Evolutionary conservation across 2,113 vertebrate species (phyloP).

Genomic region (Benitochromis conjunctus): DNA sequence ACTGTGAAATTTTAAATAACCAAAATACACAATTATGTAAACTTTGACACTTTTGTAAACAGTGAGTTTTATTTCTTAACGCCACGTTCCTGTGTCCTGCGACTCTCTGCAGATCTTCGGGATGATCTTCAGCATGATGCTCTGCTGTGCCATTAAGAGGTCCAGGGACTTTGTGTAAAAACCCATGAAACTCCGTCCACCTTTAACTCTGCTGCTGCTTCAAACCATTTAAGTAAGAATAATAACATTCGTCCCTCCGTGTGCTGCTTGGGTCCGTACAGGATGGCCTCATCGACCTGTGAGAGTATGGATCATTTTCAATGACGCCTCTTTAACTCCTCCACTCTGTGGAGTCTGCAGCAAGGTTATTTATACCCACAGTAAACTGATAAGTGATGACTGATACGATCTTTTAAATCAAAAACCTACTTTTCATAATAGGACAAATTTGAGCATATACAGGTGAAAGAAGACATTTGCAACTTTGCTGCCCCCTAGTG

Average conservation of each 20-base stretch:
- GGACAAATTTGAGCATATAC: neutral
- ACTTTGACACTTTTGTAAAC: neutral
- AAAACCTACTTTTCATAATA: neutral
- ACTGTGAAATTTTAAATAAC: neutral
- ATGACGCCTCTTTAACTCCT: neutral
- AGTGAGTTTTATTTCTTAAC: neutral
- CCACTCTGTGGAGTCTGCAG: neutral
- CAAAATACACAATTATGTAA: neutral
- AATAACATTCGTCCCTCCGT: neutral
- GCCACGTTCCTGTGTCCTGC: neutral
- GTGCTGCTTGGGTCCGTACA: neutral
- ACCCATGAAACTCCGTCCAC: neutral
- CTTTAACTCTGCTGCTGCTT: conserved; percentile 4
- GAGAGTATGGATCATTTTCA: conserved; percentile 16
- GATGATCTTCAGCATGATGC: conserved; percentile 96
- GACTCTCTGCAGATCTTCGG: conserved; percentile 82
- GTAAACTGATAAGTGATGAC: neutral
- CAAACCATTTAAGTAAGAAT: neutral
- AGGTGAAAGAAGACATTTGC: neutral
- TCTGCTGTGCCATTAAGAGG: conserved; percentile 89
- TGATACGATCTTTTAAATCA: neutral
- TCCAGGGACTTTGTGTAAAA: conserved; percentile 84
- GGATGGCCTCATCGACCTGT: conserved; percentile 18
- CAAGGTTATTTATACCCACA: neutral
- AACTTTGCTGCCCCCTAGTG: conserved; percentile 33